Percentiles rank a stretch among this genome's conserved stretches.
phyloP scores from a whole-genome alignment of 2,113 vertebrate species.

The Xiphias gladius region DNA sequence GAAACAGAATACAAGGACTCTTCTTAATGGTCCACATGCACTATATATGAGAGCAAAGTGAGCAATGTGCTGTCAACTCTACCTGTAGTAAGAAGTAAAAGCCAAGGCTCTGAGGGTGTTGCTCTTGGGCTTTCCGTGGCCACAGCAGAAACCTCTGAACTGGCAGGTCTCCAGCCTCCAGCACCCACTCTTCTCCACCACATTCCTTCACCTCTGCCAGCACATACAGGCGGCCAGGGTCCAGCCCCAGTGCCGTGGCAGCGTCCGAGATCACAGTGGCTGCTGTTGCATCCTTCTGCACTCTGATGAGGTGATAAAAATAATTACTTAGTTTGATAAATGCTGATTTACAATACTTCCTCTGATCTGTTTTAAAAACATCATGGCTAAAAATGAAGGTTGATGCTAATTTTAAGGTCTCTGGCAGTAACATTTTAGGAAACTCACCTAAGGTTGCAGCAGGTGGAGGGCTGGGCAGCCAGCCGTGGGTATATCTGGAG shows the following conservation, averaged over 20 bases:
- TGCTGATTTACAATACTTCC: not conserved
- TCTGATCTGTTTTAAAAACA: not conserved
- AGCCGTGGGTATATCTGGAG: constrained; percentile 94
- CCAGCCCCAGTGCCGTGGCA: constrained; percentile 86
- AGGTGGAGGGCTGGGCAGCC: constrained; percentile 81
- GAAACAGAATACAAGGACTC: constrained; percentile 1
- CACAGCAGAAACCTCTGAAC: constrained; percentile 95
- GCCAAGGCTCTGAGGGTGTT: constrained; percentile 90
- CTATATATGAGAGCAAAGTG: not conserved
- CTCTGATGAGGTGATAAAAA: constrained; percentile 74
- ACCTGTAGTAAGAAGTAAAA: constrained; percentile 96
- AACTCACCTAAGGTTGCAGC: constrained; percentile 85
- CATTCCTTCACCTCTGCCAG: constrained; percentile 97
- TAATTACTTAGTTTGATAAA: not conserved
- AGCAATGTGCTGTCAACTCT: not conserved
- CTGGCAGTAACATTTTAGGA: not conserved
- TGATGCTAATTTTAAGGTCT: not conserved
- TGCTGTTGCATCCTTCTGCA: constrained; percentile 91
- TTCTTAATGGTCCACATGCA: not conserved
- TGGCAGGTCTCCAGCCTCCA: constrained; percentile 92
- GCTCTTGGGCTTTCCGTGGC: constrained; percentile 94
- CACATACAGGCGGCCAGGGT: constrained; percentile 88
- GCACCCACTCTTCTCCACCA: constrained; percentile 96
- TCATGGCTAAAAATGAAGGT: not conserved
- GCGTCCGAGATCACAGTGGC: constrained; percentile 90